Conservation (phyloP, 1,140 invertebrate genomes). For the Brachionus asplanchnoidis region DNA sequence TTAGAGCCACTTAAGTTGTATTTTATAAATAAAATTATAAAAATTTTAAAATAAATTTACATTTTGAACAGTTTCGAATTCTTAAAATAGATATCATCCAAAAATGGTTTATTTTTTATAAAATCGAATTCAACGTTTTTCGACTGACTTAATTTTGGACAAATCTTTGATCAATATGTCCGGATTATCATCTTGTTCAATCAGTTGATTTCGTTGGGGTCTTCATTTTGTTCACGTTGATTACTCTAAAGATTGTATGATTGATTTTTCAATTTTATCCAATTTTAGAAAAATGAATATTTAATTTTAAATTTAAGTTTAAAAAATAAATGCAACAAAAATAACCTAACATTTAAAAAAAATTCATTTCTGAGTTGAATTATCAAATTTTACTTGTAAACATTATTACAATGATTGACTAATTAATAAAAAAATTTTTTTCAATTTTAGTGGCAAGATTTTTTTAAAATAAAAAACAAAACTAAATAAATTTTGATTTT, state of each 20-base stretch:
- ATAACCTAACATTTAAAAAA: too few species aligned
- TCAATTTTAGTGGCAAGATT: too few species aligned
- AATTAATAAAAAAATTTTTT: too few species aligned
- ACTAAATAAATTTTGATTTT: too few species aligned
- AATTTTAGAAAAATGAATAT: not conserved
- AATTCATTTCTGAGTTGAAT: too few species aligned
- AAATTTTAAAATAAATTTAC: not conserved
- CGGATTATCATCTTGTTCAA: not conserved
- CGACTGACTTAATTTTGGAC: not conserved
- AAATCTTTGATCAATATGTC: not conserved
- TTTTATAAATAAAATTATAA: not conserved
- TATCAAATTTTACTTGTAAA: too few species aligned
- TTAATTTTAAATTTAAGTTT: not conserved
- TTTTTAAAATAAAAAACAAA: too few species aligned
- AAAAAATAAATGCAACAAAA: not conserved
- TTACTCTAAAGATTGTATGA: not conserved
- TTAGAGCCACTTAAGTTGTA: not conserved
- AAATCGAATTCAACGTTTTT: not conserved
- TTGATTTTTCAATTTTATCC: not conserved
- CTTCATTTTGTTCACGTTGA: not conserved
- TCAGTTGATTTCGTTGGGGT: not conserved
- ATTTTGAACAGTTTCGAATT: conserved; percentile 5
- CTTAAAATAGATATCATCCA: conserved; percentile 10
- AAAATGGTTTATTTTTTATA: not conserved
- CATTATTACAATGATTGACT: too few species aligned